A percentile compares a stretch with the other conserved stretches of the same genome.
Conservation (phyloP, 2,797 vertebrate species). For the Arrhamphus sclerolepis region DNA sequence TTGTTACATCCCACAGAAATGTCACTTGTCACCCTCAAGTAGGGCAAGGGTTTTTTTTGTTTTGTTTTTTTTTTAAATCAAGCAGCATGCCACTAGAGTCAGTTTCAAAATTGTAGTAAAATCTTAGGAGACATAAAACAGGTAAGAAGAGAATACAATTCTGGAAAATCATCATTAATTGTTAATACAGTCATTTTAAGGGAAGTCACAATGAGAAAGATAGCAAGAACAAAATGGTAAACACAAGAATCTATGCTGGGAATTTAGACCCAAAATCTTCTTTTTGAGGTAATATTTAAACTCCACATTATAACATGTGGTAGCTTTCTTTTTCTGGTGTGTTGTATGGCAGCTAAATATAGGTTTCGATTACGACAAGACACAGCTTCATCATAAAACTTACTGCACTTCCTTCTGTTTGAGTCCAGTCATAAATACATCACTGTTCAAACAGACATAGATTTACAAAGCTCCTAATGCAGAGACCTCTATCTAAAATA, state of each 20-base stretch:
- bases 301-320: not conserved
- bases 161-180: not conserved
- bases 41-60: no score
- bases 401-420: not conserved
- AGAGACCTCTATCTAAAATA: not conserved
- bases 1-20: slow-evolving; percentile 5
- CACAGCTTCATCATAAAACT: not conserved
- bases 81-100: no score
- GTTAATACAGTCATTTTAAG: slow-evolving; percentile 1
- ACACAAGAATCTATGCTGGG: not conserved
- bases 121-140: slow-evolving; percentile 1
- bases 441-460: not conserved
- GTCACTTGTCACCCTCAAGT: no score
- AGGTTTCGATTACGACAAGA: not conserved
- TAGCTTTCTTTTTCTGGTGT: slow-evolving; percentile 6
- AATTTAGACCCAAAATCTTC: not conserved
- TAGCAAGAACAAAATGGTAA: not conserved
- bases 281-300: slow-evolving; percentile 5
- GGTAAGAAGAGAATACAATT: slow-evolving; percentile 6
- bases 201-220: slow-evolving; percentile 6
- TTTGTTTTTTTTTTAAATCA: no score
- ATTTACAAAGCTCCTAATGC: not conserved
- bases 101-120: not conserved
- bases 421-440: not conserved
- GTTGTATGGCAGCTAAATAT: not conserved